Evolutionary conservation across 37 sponge, comb jelly and placozoan genomes (phyloP).

Genomic region (Diacarnus erythraeanus): DNA sequence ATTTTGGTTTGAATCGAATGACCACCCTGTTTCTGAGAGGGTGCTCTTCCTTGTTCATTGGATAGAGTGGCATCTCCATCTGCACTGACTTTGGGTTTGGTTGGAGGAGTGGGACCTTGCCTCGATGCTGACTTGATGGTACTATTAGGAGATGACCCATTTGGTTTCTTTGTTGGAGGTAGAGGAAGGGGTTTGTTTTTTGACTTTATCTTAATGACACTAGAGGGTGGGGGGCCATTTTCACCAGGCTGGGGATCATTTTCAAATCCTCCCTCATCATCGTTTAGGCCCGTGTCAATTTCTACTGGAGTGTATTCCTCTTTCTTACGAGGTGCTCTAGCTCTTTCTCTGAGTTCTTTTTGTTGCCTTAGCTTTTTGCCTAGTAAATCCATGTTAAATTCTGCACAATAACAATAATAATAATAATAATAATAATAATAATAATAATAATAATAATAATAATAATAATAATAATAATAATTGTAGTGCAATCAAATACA

Average conservation of each 20-base stretch:
- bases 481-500: too few species aligned
- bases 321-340: background rate
- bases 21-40: too few species aligned
- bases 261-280: background rate
- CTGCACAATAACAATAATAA: too few species aligned
- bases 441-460: too few species aligned
- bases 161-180: background rate
- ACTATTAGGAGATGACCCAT: background rate
- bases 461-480: too few species aligned
- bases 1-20: background rate
- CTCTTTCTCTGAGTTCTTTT: slow-evolving; percentile 9
- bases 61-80: too few species aligned
- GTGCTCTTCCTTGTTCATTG: too few species aligned
- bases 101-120: background rate
- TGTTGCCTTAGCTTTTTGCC: slow-evolving; percentile 25
- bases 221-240: background rate
- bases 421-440: too few species aligned
- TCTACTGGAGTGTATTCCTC: slow-evolving; percentile 31
- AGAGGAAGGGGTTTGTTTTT: background rate
- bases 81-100: background rate
- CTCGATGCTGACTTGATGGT: background rate
- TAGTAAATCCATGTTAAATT: slow-evolving; percentile 38
- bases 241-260: background rate
- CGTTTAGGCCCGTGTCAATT: background rate
- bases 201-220: background rate